Conservation (phyloP, 2,888 invertebrate species). For the Phortica okadai region DNA sequence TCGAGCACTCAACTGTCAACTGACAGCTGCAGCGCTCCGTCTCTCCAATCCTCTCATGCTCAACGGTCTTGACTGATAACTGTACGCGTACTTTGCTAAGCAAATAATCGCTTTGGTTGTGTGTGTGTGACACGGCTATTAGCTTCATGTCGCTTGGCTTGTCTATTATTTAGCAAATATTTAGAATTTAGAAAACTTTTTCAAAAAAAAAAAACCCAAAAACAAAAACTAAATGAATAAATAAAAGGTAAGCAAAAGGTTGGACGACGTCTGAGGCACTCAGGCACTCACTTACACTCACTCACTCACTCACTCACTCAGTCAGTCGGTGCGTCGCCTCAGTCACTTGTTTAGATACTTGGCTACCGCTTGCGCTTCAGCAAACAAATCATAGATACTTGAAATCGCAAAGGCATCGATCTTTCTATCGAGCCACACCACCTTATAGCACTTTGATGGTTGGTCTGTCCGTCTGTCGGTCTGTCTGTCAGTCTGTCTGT, state of each 20-base stretch:
- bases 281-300: not conserved
- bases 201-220: not conserved
- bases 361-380: slow-evolving; percentile 63
- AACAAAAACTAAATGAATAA: not conserved
- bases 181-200: slow-evolving; percentile 53
- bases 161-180: slow-evolving; percentile 69
- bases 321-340: slow-evolving; percentile 4
- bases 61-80: not conserved
- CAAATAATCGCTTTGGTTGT: slow-evolving; percentile 26
- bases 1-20: not conserved
- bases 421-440: not conserved
- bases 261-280: not conserved
- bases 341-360: slow-evolving; percentile 48
- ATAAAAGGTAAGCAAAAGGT: slow-evolving; percentile 53
- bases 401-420: slow-evolving; percentile 43
- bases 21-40: not conserved
- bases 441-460: not conserved
- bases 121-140: not conserved
- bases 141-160: slow-evolving; percentile 42
- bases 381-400: slow-evolving; percentile 61
- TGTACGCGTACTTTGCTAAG: slow-evolving; percentile 16
- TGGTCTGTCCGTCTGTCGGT: not conserved
- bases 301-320: slow-evolving; percentile 7
- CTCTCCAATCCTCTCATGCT: not conserved
- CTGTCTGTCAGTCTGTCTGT: not conserved